These are phyloP conservation scores for Callyntrura sp. DNA, from an alignment of 2,888 invertebrate genomes.

Conservation along the genomic window DNA sequence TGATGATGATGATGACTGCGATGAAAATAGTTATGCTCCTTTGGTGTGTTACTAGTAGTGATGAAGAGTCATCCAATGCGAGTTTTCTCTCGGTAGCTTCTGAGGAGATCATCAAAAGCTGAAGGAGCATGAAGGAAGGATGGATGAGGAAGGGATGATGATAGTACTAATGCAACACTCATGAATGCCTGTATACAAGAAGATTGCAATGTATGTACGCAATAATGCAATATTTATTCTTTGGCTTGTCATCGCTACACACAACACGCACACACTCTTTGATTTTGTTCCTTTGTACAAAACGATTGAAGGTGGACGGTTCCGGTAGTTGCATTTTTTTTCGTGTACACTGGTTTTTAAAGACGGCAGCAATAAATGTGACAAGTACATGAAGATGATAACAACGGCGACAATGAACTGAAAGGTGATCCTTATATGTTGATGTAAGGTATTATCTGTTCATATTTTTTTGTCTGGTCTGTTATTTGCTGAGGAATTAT, in stretches of 20 bases:
- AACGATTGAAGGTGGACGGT: background rate
- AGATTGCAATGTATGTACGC: background rate
- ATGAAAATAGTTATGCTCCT: background rate
- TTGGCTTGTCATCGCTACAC: background rate
- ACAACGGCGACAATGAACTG: too few relatives aligned
- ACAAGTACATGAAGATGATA: too few relatives aligned
- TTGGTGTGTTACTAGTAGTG: slow-evolving; percentile 5
- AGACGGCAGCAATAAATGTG: too few relatives aligned
- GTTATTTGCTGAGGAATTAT: slow-evolving; percentile 1
- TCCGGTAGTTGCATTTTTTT: background rate
- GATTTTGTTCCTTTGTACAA: background rate
- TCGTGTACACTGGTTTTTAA: too few relatives aligned
- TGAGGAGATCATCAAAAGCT: slow-evolving; percentile 16
- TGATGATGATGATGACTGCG: slow-evolving; percentile 22
- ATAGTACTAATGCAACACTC: background rate
- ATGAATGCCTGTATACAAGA: background rate
- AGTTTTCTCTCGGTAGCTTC: slow-evolving; percentile 5
- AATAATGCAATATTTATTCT: background rate
- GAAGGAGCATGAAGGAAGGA: background rate
- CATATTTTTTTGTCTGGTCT: background rate
- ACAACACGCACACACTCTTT: background rate
- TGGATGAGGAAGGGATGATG: background rate
- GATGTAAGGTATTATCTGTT: background rate
- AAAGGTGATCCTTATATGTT: too few relatives aligned
- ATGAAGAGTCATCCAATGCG: slow-evolving; percentile 37